Evolutionary conservation across 1,140 invertebrate genomes (phyloP), one percentile per base, ranked within the genome.

Genomic region (Listronotus oregonensis): DNA sequence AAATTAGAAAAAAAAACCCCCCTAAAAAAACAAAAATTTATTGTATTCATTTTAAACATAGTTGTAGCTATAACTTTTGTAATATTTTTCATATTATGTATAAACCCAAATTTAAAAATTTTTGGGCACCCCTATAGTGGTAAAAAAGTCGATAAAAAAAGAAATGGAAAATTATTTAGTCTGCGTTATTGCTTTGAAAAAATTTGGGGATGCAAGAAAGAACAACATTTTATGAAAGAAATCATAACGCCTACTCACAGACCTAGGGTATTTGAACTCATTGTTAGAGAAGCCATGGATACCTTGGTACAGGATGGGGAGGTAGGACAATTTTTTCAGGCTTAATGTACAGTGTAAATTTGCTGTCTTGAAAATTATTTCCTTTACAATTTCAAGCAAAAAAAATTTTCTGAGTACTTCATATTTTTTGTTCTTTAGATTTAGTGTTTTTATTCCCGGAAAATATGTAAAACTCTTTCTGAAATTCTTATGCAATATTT

Each of bases 101-200:
- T n/a, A n/a, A n/a, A n/a, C n/a, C n/a, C n/a, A n/a, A n/a, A n/a
- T n/a, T n/a, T n/a, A n/a, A 79, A n/a, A n/a, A n/a, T n/a, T 49
- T 69, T 75, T 62, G 59, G 77, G 78, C 60, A 64, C 71, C 60
- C 73, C 71, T 82, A 84, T 65, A 80, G 76, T 18, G 81, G 81
- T 5, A 88, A 89, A 68, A 87, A 89, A 73, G 72, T 82, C 6
- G 85, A 89, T 34, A 90, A 89, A 93, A 78, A 87, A 90, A 75
- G 93, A 96, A 78, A 89, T 94, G 82, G 92, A 95, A 72, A 89
- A 92, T 73, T 95, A 94, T 79, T 80, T 95, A 57, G 85, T 91
- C n/a, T 85, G 91, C 69, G 87, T 96, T 0, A 89, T 92, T 34
- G 93, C 91, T 7, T 81, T 97, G n/a, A 89, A 93, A 49, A 89